A percentile compares a stretch with the other conserved stretches of the same genome.
Conservation (phyloP, 1,140 invertebrate species). For the Streblospio benedicti region DNA sequence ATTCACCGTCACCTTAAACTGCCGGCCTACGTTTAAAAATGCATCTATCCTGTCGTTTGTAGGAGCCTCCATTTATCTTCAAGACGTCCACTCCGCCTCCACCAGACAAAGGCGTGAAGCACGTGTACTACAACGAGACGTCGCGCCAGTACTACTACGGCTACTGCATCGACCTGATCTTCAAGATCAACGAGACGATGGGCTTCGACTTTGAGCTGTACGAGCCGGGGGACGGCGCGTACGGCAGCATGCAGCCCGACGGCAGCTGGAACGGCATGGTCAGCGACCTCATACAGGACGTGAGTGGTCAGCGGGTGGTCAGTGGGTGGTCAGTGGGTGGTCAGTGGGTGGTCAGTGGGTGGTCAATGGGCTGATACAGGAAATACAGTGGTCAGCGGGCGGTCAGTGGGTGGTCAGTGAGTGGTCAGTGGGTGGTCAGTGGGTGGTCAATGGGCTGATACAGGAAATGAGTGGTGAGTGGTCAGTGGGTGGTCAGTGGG, state of each 20-base stretch:
- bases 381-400: no score
- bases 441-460: no score
- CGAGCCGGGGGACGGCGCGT: constrained; percentile 66
- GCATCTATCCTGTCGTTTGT: constrained; percentile 21
- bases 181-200: constrained; percentile 67
- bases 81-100: constrained; percentile 26
- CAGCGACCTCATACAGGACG: constrained; percentile 78
- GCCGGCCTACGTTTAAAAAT: not conserved
- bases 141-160: constrained; percentile 50
- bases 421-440: no score
- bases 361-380: not conserved
- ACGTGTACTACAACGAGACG: constrained; percentile 48
- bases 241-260: constrained; percentile 73
- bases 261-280: constrained; percentile 83
- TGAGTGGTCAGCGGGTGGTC: constrained; percentile 16
- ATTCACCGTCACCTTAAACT: no score
- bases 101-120: constrained; percentile 40
- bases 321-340: no score
- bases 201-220: constrained; percentile 83
- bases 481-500: no score
- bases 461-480: no score
- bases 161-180: constrained; percentile 86
- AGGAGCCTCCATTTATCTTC: constrained; percentile 81
- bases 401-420: no score
- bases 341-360: no score